phyloP scores from a whole-genome alignment of 2,888 invertebrate species.

The Epsilonema sp. region DNA sequence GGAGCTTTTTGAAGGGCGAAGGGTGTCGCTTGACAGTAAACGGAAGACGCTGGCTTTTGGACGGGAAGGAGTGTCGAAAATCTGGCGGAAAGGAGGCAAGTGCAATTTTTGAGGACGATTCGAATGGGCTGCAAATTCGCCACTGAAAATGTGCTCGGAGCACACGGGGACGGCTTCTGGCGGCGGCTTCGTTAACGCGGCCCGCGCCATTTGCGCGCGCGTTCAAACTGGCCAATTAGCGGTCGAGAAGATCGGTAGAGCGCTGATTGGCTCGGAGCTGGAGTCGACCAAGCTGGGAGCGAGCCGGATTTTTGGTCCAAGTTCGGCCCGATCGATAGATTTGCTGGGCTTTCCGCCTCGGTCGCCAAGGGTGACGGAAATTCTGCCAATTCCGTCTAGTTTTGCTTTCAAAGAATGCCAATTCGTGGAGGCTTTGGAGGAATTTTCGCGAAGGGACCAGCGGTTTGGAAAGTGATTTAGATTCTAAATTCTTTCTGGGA shows the following conservation, averaged over 20 bases:
- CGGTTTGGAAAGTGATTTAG: slow-evolving; percentile 5
- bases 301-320: not conserved
- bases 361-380: slow-evolving; percentile 1
- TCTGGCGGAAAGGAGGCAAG: no score
- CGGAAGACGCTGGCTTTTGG: no score
- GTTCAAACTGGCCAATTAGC: no score
- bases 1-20: no score
- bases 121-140: not conserved
- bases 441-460: not conserved
- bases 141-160: not conserved
- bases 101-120: no score
- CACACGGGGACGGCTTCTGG: not conserved
- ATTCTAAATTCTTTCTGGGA: no score
- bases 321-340: not conserved
- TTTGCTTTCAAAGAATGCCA: not conserved
- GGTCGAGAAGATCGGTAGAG: no score
- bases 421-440: slow-evolving; percentile 3
- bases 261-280: no score
- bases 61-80: no score
- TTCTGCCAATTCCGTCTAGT: not conserved
- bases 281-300: no score
- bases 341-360: slow-evolving; percentile 1
- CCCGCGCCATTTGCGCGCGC: no score
- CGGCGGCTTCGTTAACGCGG: not conserved
- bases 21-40: no score